Conservation (phyloP, 2,888 invertebrate species). For the Brachylomia viminalis region DNA sequence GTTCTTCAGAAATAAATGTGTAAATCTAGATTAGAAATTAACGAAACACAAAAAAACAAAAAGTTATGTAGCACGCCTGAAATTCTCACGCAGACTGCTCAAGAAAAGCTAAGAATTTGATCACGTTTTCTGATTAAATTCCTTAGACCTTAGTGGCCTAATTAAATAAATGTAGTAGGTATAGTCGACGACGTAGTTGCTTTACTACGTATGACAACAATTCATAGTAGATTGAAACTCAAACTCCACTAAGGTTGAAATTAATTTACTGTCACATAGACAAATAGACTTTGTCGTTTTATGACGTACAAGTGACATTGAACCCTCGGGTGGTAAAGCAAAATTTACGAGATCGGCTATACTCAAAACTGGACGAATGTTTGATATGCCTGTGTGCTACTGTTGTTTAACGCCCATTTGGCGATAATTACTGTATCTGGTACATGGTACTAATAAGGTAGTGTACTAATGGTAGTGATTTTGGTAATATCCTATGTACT, state of each 20-base stretch:
- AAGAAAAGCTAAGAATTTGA: conserved; percentile 11
- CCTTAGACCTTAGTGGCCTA: neutral
- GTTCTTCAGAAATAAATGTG: conserved; percentile 19
- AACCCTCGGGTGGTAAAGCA: too few relatives aligned
- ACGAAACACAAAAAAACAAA: conserved; percentile 1
- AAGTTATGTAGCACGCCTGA: conserved; percentile 26
- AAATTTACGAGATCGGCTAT: too few relatives aligned
- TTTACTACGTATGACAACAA: neutral
- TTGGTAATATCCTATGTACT: too few relatives aligned
- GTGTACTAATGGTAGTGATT: too few relatives aligned
- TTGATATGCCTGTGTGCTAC: neutral
- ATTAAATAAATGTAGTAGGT: neutral
- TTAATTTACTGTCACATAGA: too few relatives aligned
- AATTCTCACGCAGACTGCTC: conserved; percentile 25
- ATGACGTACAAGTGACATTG: too few relatives aligned
- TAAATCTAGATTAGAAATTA: conserved; percentile 14
- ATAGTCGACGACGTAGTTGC: neutral
- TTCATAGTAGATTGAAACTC: neutral
- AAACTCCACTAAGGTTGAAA: too few relatives aligned
- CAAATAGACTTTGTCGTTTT: too few relatives aligned
- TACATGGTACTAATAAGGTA: too few relatives aligned
- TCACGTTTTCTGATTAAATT: conserved; percentile 6
- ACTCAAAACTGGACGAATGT: neutral
- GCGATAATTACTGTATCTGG: too few relatives aligned
- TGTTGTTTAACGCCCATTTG: neutral